These are phyloP conservation scores for Cynoglossus semilaevis DNA, from an alignment of 2,113 vertebrate genomes.

Conservation along the genomic window DNA sequence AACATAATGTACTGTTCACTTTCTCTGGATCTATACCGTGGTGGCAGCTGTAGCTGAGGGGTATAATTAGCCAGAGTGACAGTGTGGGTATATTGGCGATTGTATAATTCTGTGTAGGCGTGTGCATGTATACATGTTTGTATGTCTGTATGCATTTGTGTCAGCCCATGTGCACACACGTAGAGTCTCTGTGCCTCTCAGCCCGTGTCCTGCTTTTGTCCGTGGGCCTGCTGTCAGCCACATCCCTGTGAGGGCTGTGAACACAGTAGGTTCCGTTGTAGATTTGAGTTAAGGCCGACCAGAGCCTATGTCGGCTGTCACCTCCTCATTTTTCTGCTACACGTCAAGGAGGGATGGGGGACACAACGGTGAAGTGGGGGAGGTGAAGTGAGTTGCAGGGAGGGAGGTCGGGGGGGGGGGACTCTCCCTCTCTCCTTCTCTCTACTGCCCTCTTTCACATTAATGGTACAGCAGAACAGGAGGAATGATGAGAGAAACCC, in stretches of 20 bases:
- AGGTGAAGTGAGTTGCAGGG: background rate
- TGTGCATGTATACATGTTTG: constrained; percentile 2
- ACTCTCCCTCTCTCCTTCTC: background rate
- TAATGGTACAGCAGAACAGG: constrained; percentile 19
- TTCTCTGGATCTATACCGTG: too few relatives aligned
- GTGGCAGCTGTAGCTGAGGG: too few relatives aligned
- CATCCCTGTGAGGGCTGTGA: constrained; percentile 47
- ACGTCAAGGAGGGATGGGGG: constrained; percentile 35
- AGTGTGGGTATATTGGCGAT: constrained; percentile 55
- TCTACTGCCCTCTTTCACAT: background rate
- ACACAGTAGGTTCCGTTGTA: constrained; percentile 49
- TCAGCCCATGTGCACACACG: background rate
- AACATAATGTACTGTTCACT: too few relatives aligned
- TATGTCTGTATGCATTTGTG: background rate
- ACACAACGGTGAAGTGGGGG: background rate
- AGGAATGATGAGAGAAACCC: constrained; percentile 14
- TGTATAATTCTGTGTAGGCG: constrained; percentile 50
- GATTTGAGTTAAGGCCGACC: constrained; percentile 47
- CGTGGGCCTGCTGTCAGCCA: constrained; percentile 54
- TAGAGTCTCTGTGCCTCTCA: background rate
- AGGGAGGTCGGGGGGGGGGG: background rate
- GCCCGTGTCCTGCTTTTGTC: constrained; percentile 34
- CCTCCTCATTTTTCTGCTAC: constrained; percentile 55
- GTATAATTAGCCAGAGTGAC: too few relatives aligned
- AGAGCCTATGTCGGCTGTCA: constrained; percentile 62